Conservation (phyloP, 2,113 vertebrate species). For the Fukomys damarensis region DNA sequence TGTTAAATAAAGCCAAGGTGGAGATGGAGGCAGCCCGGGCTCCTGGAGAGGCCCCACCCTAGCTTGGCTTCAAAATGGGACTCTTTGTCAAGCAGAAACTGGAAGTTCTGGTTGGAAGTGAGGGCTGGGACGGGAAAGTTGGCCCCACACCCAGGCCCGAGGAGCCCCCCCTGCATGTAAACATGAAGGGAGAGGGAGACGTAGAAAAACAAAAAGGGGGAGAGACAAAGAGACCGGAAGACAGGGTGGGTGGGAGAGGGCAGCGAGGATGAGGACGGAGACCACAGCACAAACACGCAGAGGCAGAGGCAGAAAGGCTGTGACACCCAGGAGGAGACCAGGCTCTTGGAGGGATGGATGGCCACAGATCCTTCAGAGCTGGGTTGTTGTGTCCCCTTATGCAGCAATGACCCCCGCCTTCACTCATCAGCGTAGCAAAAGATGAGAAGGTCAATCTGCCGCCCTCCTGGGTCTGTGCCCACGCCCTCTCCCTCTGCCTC, state of each 20-base stretch:
- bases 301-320: background rate
- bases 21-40: conserved; percentile 43
- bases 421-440: background rate
- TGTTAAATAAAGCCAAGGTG: background rate
- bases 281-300: accelerated
- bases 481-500: background rate
- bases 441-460: background rate
- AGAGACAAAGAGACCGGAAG: background rate
- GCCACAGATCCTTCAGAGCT: background rate
- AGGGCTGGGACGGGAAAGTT: conserved; percentile 36
- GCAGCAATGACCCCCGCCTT: no score
- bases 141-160: conserved; percentile 69
- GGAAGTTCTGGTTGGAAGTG: conserved; percentile 79
- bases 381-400: background rate
- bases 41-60: conserved; percentile 66
- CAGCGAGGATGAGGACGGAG: background rate
- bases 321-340: background rate
- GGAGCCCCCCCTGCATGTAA: background rate
- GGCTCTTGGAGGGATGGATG: background rate
- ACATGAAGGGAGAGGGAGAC: background rate
- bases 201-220: background rate
- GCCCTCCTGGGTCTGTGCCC: background rate
- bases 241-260: background rate
- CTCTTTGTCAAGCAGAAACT: conserved; percentile 77
- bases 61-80: conserved; percentile 70